phyloP scores from a whole-genome alignment of 37 sponge, comb jelly and placozoan genomes.

The Oopsacas minuta region DNA sequence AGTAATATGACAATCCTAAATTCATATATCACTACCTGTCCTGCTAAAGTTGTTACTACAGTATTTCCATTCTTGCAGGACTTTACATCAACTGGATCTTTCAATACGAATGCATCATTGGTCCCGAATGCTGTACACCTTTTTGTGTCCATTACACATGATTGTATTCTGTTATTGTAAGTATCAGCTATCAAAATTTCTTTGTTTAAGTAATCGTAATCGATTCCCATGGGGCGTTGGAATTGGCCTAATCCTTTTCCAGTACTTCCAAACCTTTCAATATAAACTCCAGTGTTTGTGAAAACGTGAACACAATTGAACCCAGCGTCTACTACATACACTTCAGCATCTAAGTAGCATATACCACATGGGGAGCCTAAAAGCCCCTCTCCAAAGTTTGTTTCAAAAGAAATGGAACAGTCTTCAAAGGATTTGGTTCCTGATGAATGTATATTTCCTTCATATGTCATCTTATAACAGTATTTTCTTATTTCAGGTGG shows the following conservation, averaged over 20 bases:
- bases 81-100: conserved; percentile 12
- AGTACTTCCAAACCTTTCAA: not conserved
- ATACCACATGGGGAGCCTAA: not conserved
- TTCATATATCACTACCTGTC: not conserved
- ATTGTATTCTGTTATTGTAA: not conserved
- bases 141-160: not conserved
- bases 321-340: not conserved
- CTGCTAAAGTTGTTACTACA: not conserved
- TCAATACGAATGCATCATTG: not conserved
- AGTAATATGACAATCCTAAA: not conserved
- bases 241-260: not conserved
- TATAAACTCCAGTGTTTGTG: not conserved
- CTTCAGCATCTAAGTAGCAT: not conserved
- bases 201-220: not conserved
- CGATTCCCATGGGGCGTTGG: not conserved
- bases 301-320: not conserved
- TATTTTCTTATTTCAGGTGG: not conserved
- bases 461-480: not conserved
- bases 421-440: too few relatives aligned
- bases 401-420: not conserved
- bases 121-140: not conserved
- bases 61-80: not conserved
- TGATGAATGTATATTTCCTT: not conserved
- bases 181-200: not conserved
- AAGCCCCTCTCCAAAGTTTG: not conserved